These are phyloP conservation scores for Ophonus ardosiacus DNA, from an alignment of 2,888 invertebrate genomes.

Conservation along the genomic window DNA sequence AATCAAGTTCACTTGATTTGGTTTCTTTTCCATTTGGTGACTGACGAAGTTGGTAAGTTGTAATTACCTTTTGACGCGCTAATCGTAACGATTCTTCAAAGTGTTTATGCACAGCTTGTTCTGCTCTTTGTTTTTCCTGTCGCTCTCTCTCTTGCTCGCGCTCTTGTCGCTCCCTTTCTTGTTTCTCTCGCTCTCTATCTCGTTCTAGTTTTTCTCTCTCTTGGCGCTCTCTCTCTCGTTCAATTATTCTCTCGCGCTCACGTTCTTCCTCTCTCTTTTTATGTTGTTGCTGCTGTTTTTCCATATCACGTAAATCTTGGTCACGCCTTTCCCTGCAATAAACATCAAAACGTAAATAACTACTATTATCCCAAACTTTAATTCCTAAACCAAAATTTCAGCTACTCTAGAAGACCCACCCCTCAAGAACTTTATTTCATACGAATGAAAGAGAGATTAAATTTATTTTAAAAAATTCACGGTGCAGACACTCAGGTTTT, in stretches of 20 bases:
- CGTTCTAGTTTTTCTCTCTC: slow-evolving; percentile 76
- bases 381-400: background rate
- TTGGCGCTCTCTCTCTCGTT: slow-evolving; percentile 78
- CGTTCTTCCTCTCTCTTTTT: slow-evolving; percentile 71
- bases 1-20: slow-evolving; percentile 40
- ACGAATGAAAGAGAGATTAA: too few relatives aligned
- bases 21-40: slow-evolving; percentile 30
- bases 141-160: slow-evolving; percentile 79
- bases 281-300: slow-evolving; percentile 78
- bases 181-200: slow-evolving; percentile 76
- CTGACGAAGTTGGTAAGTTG: slow-evolving; percentile 33
- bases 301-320: slow-evolving; percentile 82
- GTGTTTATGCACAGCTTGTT: slow-evolving; percentile 89
- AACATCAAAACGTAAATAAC: slow-evolving; percentile 27
- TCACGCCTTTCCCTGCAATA: slow-evolving; percentile 78
- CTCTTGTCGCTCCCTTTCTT: slow-evolving; percentile 77
- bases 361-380: slow-evolving; percentile 10
- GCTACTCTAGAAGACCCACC: too few relatives aligned
- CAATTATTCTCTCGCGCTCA: slow-evolving; percentile 72
- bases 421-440: too few relatives aligned
- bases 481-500: too few relatives aligned
- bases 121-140: slow-evolving; percentile 79
- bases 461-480: too few relatives aligned
- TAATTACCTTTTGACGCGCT: slow-evolving; percentile 85
- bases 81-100: slow-evolving; percentile 91